Percentiles rank a stretch among this genome's conserved stretches.
Conservation (phyloP, 2,113 vertebrate genomes). For the Takifugu flavidus region DNA sequence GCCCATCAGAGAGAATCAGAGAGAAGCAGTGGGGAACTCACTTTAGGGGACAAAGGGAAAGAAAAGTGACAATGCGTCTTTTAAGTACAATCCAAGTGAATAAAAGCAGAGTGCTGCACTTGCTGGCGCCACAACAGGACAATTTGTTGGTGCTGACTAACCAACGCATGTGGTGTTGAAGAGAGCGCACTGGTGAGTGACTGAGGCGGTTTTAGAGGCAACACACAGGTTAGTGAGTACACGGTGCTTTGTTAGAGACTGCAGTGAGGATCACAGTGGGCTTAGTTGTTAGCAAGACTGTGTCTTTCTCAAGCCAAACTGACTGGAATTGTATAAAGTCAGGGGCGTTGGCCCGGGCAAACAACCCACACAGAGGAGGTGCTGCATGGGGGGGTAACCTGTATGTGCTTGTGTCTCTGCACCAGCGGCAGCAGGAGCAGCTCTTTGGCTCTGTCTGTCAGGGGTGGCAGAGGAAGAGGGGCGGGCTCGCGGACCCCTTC, state of each 20-base stretch:
- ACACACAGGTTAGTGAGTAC: constrained; percentile 17
- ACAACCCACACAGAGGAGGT: constrained; percentile 12
- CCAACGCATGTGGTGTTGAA: constrained; percentile 16
- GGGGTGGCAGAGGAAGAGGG: constrained; percentile 62
- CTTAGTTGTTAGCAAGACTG: constrained; percentile 38
- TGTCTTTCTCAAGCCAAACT: constrained; percentile 6
- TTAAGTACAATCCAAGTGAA: background rate
- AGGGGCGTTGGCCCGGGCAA: constrained; percentile 3
- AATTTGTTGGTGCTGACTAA: constrained; percentile 38
- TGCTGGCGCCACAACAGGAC: constrained; percentile 39
- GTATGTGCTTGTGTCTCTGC: constrained; percentile 70
- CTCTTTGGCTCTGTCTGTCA: constrained; percentile 67
- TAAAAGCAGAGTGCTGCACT: constrained; percentile 24
- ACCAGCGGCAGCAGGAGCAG: constrained; percentile 64
- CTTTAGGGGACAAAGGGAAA: background rate
- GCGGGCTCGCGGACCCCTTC: constrained; percentile 79
- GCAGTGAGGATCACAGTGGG: constrained; percentile 27
- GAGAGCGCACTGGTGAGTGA: constrained; percentile 33
- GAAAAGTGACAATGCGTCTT: background rate
- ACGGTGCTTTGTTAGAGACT: constrained; percentile 26
- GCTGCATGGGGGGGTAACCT: constrained; percentile 76
- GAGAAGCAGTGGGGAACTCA: background rate
- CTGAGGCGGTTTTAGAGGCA: constrained; percentile 10
- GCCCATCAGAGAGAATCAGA: too few species aligned
- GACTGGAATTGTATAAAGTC: background rate